Conservation (phyloP, 2,113 vertebrate genomes). For the Triplophysa rosa region DNA sequence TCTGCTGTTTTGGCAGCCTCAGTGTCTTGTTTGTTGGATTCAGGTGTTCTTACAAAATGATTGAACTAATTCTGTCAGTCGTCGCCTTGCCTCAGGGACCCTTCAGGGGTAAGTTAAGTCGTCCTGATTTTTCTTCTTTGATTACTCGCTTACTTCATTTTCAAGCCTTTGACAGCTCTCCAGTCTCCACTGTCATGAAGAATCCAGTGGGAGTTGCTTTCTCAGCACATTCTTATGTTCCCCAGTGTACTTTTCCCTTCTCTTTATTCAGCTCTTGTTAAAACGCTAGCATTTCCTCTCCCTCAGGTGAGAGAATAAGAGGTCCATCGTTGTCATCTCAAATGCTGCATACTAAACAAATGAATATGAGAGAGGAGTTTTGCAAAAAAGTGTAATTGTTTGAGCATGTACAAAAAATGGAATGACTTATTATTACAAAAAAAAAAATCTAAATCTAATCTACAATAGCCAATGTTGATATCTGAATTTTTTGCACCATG, state of each 20-base stretch:
- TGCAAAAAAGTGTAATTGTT: too few species aligned
- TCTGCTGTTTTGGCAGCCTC: conserved; percentile 25
- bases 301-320: conserved; percentile 8
- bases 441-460: too few species aligned
- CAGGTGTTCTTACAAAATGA: conserved; percentile 28
- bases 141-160: conserved; percentile 40
- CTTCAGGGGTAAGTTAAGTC: conserved; percentile 41
- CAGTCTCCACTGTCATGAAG: neutral
- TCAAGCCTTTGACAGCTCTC: conserved; percentile 40
- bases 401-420: too few species aligned
- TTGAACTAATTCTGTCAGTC: conserved; percentile 49
- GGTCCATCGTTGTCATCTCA: neutral
- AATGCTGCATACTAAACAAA: neutral
- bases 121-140: conserved; percentile 46
- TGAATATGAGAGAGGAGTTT: neutral
- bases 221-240: conserved; percentile 22
- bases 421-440: neutral
- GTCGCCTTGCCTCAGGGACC: conserved; percentile 25
- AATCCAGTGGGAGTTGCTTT: conserved; percentile 29
- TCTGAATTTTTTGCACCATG: too few species aligned
- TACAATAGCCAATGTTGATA: too few species aligned
- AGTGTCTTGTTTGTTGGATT: conserved; percentile 28
- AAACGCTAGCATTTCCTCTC: neutral
- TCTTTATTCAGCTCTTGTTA: conserved; percentile 16
- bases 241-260: neutral